Evolutionary conservation across 2,888 invertebrate genomes (phyloP), one percentile per base, ranked within the genome.

Genomic region (Phengaris arion): DNA sequence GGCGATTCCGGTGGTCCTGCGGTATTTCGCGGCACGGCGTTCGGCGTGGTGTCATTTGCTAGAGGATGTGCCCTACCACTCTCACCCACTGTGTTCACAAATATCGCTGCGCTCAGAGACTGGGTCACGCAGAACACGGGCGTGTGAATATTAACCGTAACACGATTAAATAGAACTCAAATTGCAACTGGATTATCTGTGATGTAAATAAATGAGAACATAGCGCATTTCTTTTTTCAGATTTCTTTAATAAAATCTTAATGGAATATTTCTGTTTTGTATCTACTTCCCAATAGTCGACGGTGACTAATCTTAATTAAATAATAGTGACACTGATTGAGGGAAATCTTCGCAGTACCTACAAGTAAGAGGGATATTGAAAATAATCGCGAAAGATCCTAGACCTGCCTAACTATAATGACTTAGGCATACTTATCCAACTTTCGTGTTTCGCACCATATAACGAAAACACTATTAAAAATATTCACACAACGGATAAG

Each of bases 1-100:
- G 94, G 94, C 8, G 94, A 94, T 74, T 92, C 93, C 0, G 94
- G 94, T 4, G 94, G 94, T 0, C 93, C 94, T 5, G 94, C 93
- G 0, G 92, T 93, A 59, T 92, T 91, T 80, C 82, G 93, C n/a
- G 89, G 90, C 13, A 89, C 87, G 0, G 94, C 89, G 0, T 90
- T 88, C 72, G 94, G 94, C 6, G 89, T 94, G 64, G 92, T 93
- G 9, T 94, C 94, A 0, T 93, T 93, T 79, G 93, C 94, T 0
- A 83, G 93, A 78, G 94, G 93, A 72, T 94, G 94, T 76, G 94
- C 94, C 0, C 83, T 91, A 59, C 93, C 93, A 0, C 87, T 94
- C 2, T 93, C 93, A 0, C 94, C 94, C 2, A 93, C 94, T 0
- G 94, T 94, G 52, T 93, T 94, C 84, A 87, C 91, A 22, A 93